Conservation (phyloP, 2,888 invertebrate genomes). For the Morinoia aosen region DNA sequence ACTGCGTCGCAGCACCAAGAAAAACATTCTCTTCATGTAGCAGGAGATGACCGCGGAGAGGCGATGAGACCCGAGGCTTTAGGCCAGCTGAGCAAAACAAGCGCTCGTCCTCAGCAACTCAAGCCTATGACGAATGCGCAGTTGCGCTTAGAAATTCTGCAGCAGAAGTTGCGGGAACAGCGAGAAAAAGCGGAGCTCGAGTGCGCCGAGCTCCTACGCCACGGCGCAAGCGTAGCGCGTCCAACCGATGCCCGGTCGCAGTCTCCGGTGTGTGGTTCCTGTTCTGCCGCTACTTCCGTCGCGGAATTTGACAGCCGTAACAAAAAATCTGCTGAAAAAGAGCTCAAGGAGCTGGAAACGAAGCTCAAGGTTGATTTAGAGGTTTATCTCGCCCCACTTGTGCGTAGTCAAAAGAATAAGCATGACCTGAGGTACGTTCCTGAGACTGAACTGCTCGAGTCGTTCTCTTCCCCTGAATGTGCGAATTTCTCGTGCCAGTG, state of each 20-base stretch:
- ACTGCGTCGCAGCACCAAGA: neutral
- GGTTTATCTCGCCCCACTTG: neutral
- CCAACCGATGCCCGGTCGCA: neutral
- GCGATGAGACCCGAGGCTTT: neutral
- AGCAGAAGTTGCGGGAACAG: conserved; percentile 45
- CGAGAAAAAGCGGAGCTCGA: conserved; percentile 20
- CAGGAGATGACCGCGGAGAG: neutral
- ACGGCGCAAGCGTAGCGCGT: neutral
- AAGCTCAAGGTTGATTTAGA: conserved; percentile 2
- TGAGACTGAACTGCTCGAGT: conserved; percentile 23
- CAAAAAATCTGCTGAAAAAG: neutral
- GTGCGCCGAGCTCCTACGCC: neutral
- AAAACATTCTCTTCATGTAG: neutral
- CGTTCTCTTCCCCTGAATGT: neutral
- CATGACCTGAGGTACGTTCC: conserved; percentile 16
- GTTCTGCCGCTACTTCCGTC: neutral
- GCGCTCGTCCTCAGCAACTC: neutral
- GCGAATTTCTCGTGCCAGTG: neutral
- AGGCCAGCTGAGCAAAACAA: neutral
- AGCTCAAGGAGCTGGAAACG: neutral
- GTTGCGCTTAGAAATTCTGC: conserved; percentile 25
- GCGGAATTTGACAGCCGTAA: neutral
- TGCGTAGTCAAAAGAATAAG: conserved; percentile 30
- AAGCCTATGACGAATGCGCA: conserved; percentile 1
- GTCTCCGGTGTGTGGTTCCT: neutral